Base-by-base conservation (phyloP, 2,797 vertebrate species). In the Pangasius djambal region DNA sequence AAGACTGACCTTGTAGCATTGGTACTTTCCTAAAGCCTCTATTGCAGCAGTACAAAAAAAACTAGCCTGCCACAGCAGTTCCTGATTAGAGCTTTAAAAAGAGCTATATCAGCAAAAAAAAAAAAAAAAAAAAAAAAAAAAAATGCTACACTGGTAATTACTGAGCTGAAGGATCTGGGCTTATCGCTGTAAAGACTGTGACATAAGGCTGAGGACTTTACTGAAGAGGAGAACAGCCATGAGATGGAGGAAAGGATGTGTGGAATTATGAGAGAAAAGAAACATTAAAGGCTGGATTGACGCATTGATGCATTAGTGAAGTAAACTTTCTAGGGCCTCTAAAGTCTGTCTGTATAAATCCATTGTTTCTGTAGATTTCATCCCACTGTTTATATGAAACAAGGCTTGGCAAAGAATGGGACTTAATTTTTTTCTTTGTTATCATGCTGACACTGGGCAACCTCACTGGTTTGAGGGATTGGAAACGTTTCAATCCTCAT, bases 371-470 rank as follows among this genome's bases (percentile, higher is more conserved):
- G 92, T 95, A 93, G 93, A 95, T 82, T 92, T 91, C 92, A 94
- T 91, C 92, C 94, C 91, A 92, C 92, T 88, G 88, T 95, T 94
- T 94, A 93, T 94, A 93, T 93, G 89, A 94, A 93, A 92, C 94
- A 91, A 93, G 92, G 91, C 93, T 95, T 94, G 88, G 94, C 92
- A 92, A 83, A 92, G 92, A 92, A 87, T 91, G 28, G 74, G 85
- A 88, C 91, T 92, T 93, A 88, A 92, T 63, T 34, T 34, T 28
- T 92, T 92, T 93, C 88, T 91, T 89, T 92, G 92, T 92, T 90
- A 92, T 69, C 88, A 92, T 78, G 86, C 89, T 91, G 90, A 90
- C 55, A 69, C 82, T 87, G 85, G 72, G 67, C 90, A 87, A 83
- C 31, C 85, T 70, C 59, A 89, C 81, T 67, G 75, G 86, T 87